Conservation (phyloP, 2,113 vertebrate species). For the Choloepus hoffmanni region DNA sequence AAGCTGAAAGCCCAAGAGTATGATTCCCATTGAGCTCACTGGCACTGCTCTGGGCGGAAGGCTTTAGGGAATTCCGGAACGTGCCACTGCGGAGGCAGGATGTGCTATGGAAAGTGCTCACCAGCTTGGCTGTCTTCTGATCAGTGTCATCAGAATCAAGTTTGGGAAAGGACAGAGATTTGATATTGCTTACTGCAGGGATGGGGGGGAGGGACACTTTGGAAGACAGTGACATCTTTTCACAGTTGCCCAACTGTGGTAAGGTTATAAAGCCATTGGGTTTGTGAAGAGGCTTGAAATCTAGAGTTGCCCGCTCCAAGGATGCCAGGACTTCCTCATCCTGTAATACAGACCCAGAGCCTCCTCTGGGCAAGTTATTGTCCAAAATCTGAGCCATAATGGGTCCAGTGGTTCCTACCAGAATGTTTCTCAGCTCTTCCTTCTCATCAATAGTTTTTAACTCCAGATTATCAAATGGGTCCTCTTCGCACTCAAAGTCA, state of each 20-base stretch:
- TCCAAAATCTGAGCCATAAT: conserved; percentile 87
- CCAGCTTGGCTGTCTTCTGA: conserved; percentile 86
- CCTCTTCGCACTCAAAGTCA: conserved; percentile 98
- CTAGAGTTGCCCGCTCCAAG: conserved; percentile 85
- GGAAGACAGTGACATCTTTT: conserved; percentile 90
- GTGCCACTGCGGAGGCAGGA: conserved; percentile 90
- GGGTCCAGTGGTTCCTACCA: conserved; percentile 87
- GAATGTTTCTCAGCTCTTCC: conserved; percentile 95
- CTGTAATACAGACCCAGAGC: conserved; percentile 83
- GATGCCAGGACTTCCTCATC: conserved; percentile 87
- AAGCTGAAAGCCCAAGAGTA: conserved; percentile 80
- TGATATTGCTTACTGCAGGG: conserved; percentile 94
- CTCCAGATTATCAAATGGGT: conserved; percentile 98
- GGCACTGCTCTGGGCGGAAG: conserved; percentile 85
- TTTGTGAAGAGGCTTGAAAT: conserved; percentile 92
- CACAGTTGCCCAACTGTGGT: conserved; percentile 92
- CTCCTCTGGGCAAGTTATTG: conserved; percentile 83
- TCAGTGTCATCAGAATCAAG: conserved; percentile 92
- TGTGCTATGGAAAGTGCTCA: conserved; percentile 87
- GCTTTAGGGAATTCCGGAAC: conserved; percentile 85
- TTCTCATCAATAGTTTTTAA: conserved; percentile 97
- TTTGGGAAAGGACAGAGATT: conserved; percentile 97
- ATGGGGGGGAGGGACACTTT: conserved; percentile 89
- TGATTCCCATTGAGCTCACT: conserved; percentile 89
- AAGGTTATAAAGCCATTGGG: conserved; percentile 95